Base-by-base conservation (phyloP, 2,797 vertebrate species). In the Scolopax bukidnonensis region DNA sequence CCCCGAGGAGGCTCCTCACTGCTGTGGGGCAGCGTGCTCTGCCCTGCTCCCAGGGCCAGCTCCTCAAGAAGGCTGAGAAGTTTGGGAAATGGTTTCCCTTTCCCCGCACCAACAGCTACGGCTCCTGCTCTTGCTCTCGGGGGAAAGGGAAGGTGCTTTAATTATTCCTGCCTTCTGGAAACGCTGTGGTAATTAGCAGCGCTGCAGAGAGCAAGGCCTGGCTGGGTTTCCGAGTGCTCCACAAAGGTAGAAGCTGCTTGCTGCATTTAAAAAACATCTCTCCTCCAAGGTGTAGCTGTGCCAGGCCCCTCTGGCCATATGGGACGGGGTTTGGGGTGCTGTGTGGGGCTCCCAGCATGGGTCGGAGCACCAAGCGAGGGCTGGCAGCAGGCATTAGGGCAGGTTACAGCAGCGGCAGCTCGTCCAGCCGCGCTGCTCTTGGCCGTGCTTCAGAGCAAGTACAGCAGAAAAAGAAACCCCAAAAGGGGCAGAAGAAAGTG, bases 101-200 rank as follows among this genome's bases (percentile, higher is more conserved):
- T 47, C 24, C 25, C 53, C 0, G 0, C 14, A 9, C 63, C 17
- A 19, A 41, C 23, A 7, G 0, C 78, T 41, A 16, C 16, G 47
- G 80, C 71, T 69, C 45, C 69, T 28, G 48, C 65, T 80, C 41
- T 47, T 0, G 0, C 20, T 69, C 79, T 73, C 59, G 3, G 4
- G 82, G 63, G 84, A 18, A 27, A 59, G 65, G 40, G 50, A 91
- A 90, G 92, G 77, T 86, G 83, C 74, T 86, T 92, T 90, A 90
- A 93, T 94, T 93, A 94, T 95, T 83, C 68, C 68, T 75, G 74
- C 87, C 68, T 80, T 87, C 70, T 84, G 41, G 89, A 93, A 93
- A 78, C 1, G 11, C 94, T 1, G 1, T 32, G 87, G 60, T 82
- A 93, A 95, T 95, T 86, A 90, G 90, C 84, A 51, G 83, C 0